Evolutionary conservation across 2,888 invertebrate genomes (phyloP).

Genomic region (Drosophila planitibia): DNA sequence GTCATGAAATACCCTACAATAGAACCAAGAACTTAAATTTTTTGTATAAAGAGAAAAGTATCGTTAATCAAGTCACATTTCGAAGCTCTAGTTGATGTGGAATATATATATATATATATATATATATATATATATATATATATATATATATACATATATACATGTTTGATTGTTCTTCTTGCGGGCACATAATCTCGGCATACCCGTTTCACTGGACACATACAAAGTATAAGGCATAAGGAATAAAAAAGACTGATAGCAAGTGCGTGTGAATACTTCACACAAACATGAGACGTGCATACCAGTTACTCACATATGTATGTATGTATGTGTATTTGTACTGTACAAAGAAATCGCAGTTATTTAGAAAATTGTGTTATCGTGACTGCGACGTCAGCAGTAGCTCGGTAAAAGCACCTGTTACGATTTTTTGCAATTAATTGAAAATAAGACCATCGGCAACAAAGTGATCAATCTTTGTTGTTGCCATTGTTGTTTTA

Average conservation of each 20-base stretch:
- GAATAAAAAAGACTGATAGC: constrained; percentile 14
- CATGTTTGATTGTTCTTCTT: neutral
- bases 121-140: neutral
- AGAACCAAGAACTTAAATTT: neutral
- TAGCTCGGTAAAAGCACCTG: constrained; percentile 2
- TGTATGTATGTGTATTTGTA: constrained; percentile 1
- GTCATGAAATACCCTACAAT: constrained; percentile 1
- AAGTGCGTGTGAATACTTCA: constrained; percentile 37
- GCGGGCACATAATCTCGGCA: neutral
- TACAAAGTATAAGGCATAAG: neutral
- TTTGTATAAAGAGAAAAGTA: neutral
- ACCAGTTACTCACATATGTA: neutral
- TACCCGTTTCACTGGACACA: neutral
- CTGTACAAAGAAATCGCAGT: constrained; percentile 26
- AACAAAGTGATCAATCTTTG: constrained; percentile 15
- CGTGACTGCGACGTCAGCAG: constrained; percentile 27
- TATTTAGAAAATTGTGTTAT: constrained; percentile 45
- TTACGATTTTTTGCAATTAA: constrained; percentile 49
- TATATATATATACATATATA: neutral
- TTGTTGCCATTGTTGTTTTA: neutral
- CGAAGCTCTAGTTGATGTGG: neutral
- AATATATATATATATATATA: neutral
- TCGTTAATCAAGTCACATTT: neutral
- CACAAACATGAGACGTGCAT: neutral
- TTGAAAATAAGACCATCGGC: constrained; percentile 27